These are phyloP conservation scores for Brachyrhaphis roseni DNA, from an alignment of 2,797 vertebrate genomes.

Conservation along the genomic window DNA sequence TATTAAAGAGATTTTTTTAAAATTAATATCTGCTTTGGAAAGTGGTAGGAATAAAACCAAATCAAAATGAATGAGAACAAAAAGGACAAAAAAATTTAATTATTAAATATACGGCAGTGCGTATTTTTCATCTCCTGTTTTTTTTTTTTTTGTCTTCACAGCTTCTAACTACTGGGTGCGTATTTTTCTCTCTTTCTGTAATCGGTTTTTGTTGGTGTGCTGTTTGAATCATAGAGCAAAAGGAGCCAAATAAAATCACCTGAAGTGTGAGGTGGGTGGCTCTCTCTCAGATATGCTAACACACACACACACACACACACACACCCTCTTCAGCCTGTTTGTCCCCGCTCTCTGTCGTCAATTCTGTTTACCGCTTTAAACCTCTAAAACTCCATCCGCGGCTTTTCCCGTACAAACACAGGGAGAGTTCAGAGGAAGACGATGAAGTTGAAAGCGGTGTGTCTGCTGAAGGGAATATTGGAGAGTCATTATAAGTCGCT, in stretches of 20 bases:
- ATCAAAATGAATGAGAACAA: neutral
- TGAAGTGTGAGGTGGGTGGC: neutral
- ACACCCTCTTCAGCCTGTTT: neutral
- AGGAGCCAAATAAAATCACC: constrained; percentile 4
- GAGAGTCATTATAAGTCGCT: constrained; percentile 49
- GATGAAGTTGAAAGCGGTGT: constrained; percentile 33
- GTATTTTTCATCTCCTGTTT: neutral
- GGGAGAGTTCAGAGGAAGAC: constrained; percentile 34
- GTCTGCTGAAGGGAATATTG: constrained; percentile 14
- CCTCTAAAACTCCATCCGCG: constrained; percentile 22
- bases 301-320: neutral
- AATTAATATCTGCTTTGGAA: neutral
- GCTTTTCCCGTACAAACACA: constrained; percentile 26
- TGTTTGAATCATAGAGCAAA: constrained; percentile 1
- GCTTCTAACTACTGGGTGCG: neutral
- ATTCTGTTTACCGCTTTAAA: constrained; percentile 37
- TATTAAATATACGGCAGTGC: neutral
- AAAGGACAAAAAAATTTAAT: neutral
- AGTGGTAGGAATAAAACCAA: neutral
- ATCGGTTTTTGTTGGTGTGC: neutral
- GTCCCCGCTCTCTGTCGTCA: constrained; percentile 8
- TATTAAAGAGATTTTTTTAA: neutral
- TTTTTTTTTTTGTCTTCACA: neutral
- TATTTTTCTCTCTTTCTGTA: neutral
- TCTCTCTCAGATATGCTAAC: neutral